Base-by-base conservation (phyloP, 2,888 invertebrate species). In the Ypsolopha scabrella region DNA sequence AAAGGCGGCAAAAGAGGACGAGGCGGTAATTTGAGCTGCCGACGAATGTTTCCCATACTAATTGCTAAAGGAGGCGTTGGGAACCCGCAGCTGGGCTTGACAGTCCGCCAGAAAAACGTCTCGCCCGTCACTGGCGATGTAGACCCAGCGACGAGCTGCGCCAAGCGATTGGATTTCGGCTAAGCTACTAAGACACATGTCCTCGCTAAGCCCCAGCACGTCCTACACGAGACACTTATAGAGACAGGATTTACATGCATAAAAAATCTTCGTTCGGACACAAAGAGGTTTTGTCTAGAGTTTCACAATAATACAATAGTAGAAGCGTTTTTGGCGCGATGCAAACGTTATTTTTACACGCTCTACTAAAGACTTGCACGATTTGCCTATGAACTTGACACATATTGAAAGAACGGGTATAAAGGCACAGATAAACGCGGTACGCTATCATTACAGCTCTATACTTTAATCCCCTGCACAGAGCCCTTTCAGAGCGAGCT, bases 31-130 rank as follows among this genome's bases (percentile, higher is more conserved):
- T 55, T 51, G 57, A 60, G 57, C 52, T 58, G 57, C 52, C 53
- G 57, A 57, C 59, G 57, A 56, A 61, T 58, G 61, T 59, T 57
- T 57, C 58, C 59, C 57, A 57, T 62, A 58, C 56, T 58, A 58
- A 62, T 59, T 58, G 57, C 50, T 51, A 33, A 39, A 53, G 56
- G 57, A 60, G 56, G 48, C 51, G 53, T 53, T 61, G 61, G 62
- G 61, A 65, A 55, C 52, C 50, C 57, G 57, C 61, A 64, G 64
- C 62, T 63, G 62, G 56, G 53, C 55, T 59, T 67, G 65, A 65
- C 66, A 62, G 58, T 56, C 53, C 55, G 59, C 60, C 58, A 65
- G 59, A 62, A 62, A 63, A 61, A 64, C 58, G 59, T 58, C 57
- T 57, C 56, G 54, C 51, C 50, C 53, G 54, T 57, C 51, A 41